These are phyloP conservation scores for Luperina nickerlii DNA, from an alignment of 2,888 invertebrate genomes.

Conservation along the genomic window DNA sequence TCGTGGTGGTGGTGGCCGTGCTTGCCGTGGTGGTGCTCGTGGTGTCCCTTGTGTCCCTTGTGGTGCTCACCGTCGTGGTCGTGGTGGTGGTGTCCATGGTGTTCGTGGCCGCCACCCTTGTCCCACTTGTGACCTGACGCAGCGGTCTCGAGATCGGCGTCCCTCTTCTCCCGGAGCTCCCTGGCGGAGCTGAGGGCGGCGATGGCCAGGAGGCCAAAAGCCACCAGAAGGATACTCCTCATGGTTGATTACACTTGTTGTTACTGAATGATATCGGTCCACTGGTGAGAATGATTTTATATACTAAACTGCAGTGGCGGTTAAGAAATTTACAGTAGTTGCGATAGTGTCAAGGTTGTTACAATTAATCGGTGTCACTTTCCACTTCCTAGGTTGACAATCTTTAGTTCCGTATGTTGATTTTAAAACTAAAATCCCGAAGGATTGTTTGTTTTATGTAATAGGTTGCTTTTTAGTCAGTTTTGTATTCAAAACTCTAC, in stretches of 20 bases:
- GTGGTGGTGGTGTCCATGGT: constrained; percentile 91
- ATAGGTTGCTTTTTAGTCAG: background rate
- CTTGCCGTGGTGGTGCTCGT: constrained; percentile 91
- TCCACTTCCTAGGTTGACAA: constrained; percentile 50
- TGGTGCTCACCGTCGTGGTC: constrained; percentile 91
- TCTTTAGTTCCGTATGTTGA: background rate
- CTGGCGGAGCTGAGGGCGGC: constrained; percentile 84
- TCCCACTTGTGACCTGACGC: constrained; percentile 85
- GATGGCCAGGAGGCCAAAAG: constrained; percentile 83
- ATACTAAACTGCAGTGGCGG: constrained; percentile 71
- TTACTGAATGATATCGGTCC: constrained; percentile 71
- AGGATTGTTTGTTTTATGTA: background rate
- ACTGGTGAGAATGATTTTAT: constrained; percentile 75
- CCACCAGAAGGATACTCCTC: constrained; percentile 77
- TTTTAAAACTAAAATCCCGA: background rate
- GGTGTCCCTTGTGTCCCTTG: constrained; percentile 92
- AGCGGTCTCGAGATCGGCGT: constrained; percentile 87
- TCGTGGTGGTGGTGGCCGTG: constrained; percentile 93
- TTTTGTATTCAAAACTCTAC: background rate
- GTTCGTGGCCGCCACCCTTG: constrained; percentile 87
- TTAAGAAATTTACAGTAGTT: constrained; percentile 73
- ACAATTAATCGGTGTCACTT: constrained; percentile 46
- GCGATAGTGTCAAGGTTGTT: constrained; percentile 73
- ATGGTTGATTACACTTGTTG: constrained; percentile 73
- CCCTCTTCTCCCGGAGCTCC: constrained; percentile 85